Percentiles rank a stretch among this genome's conserved stretches.
Conservation (phyloP, 1,140 invertebrate genomes). For the Cydia splendana region DNA sequence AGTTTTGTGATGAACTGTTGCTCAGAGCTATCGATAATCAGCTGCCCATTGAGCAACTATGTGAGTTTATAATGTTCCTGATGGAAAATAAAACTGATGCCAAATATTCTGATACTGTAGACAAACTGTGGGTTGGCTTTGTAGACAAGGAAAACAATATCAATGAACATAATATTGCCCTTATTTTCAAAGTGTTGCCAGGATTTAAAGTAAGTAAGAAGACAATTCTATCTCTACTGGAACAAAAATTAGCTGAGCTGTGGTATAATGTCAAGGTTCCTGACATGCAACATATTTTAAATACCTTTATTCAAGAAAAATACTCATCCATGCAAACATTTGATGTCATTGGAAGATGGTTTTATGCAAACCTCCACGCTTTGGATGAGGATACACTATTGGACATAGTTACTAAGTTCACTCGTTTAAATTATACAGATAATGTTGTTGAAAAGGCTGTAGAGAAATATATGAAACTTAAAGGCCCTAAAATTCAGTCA, state of each 20-base stretch:
- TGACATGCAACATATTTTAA: conserved; percentile 82
- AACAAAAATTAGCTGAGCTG: conserved; percentile 80
- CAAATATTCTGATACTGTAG: conserved; percentile 79
- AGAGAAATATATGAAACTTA: conserved; percentile 82
- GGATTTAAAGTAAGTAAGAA: conserved; percentile 82
- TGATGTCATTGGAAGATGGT: conserved; percentile 81
- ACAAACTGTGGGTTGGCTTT: conserved; percentile 86
- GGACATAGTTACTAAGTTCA: conserved; percentile 82
- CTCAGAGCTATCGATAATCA: conserved; percentile 82
- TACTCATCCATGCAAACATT: conserved; percentile 75
- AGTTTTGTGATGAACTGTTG: conserved; percentile 82
- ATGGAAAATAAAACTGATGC: conserved; percentile 67
- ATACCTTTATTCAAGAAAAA: conserved; percentile 68
- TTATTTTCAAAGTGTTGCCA: conserved; percentile 81
- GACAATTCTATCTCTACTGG: conserved; percentile 82
- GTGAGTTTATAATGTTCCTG: conserved; percentile 79
- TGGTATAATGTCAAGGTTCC: conserved; percentile 81
- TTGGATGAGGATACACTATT: conserved; percentile 81
- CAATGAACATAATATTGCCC: conserved; percentile 80
- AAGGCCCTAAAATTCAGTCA: conserved; percentile 77
- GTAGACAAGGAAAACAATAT: conserved; percentile 81
- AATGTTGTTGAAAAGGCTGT: conserved; percentile 81
- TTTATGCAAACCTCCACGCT: conserved; percentile 82
- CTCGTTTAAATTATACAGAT: conserved; percentile 79
- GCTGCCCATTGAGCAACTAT: conserved; percentile 82